Evolutionary conservation across 2,797 vertebrate species (phyloP).

Genomic region (Picus viridis): DNA sequence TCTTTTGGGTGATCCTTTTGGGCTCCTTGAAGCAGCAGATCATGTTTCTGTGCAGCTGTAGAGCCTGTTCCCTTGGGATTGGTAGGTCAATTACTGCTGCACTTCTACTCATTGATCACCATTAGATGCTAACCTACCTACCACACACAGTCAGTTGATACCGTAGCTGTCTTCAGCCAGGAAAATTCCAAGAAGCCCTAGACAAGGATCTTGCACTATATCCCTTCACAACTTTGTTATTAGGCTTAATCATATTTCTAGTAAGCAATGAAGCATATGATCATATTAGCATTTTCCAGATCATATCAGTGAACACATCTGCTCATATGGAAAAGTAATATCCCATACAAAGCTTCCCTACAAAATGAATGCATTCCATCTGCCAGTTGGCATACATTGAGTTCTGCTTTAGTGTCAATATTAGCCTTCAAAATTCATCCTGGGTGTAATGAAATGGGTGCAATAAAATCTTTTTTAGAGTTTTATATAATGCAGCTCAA

Average conservation of each 20-base stretch:
- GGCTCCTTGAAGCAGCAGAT: not conserved
- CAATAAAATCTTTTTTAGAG: not conserved
- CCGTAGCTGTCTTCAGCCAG: not conserved
- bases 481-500: not conserved
- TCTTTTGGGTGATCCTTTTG: rapidly evolving
- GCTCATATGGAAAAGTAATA: not conserved
- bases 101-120: not conserved
- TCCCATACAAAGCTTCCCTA: not conserved
- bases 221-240: not conserved
- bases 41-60: not conserved
- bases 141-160: not conserved
- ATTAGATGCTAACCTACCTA: not conserved
- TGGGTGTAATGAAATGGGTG: not conserved
- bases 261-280: not conserved
- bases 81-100: not conserved
- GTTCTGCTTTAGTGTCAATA: not conserved
- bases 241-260: not conserved
- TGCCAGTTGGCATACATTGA: not conserved
- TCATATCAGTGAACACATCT: not conserved
- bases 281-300: not conserved
- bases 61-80: not conserved
- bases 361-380: not conserved
- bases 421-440: not conserved
- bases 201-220: not conserved
- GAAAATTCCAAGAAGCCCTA: not conserved